Conservation (phyloP, 2,113 vertebrate species). For the Gopherus flavomarginatus region DNA sequence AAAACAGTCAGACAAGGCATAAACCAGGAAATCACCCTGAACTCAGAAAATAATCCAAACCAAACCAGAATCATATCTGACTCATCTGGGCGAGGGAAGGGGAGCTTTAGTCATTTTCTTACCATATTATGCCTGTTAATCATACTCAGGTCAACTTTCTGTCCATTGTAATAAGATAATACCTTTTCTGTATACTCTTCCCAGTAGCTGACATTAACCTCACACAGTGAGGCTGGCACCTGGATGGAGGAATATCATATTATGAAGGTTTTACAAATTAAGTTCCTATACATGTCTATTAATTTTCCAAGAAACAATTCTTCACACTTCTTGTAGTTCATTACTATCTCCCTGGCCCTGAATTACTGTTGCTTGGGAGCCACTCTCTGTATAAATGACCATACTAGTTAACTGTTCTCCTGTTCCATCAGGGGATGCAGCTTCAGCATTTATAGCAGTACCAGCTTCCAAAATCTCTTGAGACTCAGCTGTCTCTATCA, state of each 20-base stretch:
- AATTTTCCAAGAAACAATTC: background rate
- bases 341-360: constrained; percentile 71
- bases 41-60: background rate
- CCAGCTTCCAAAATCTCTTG: constrained; percentile 74
- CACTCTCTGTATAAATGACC: constrained; percentile 89
- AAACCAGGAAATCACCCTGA: constrained; percentile 46
- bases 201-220: background rate
- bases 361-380: constrained; percentile 69
- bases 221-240: background rate
- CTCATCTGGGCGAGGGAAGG: background rate
- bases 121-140: constrained; percentile 19
- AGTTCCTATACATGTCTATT: background rate
- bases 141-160: background rate
- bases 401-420: constrained; percentile 82
- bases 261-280: constrained; percentile 4
- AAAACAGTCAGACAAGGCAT: constrained; percentile 19
- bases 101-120: background rate
- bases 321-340: constrained; percentile 65
- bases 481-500: constrained; percentile 73
- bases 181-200: constrained; percentile 11
- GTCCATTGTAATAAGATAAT: constrained; percentile 21
- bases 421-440: background rate
- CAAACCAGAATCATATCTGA: constrained; percentile 30
- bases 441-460: constrained; percentile 47
- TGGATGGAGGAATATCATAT: background rate